Evolutionary conservation across 2,797 vertebrate genomes (phyloP).

Genomic region (Triplophysa yarkandensis): DNA sequence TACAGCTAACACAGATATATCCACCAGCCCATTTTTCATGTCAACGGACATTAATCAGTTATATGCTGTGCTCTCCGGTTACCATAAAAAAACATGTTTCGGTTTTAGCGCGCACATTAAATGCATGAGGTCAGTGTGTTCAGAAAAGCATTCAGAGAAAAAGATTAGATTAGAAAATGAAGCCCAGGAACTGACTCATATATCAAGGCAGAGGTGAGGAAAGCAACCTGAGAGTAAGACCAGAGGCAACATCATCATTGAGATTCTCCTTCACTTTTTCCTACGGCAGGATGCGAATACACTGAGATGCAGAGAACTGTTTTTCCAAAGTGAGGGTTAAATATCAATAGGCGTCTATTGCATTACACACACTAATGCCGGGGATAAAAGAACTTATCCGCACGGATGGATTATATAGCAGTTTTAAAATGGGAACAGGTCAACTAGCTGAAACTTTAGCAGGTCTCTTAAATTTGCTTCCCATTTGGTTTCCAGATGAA

Average conservation of each 20-base stretch:
- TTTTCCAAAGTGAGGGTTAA: constrained; percentile 31
- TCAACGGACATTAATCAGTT: constrained; percentile 7
- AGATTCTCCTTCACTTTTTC: neutral
- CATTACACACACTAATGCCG: constrained; percentile 18
- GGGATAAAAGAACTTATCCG: neutral
- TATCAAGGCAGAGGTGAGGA: neutral
- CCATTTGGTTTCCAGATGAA: too few relatives aligned
- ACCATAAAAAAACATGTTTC: constrained; percentile 28
- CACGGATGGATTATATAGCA: constrained; percentile 7
- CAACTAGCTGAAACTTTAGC: too few relatives aligned
- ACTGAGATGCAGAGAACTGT: constrained; percentile 24
- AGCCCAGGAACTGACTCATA: constrained; percentile 6
- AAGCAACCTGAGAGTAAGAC: constrained; percentile 16
- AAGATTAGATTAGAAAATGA: constrained; percentile 17
- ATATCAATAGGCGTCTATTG: constrained; percentile 19
- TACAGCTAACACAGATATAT: constrained; percentile 8
- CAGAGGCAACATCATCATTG: neutral
- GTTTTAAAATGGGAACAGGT: too few relatives aligned
- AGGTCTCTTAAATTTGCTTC: too few relatives aligned
- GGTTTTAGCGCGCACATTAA: constrained; percentile 12
- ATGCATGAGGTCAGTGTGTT: constrained; percentile 18
- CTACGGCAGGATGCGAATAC: neutral
- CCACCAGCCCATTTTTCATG: neutral
- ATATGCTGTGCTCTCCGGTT: neutral
- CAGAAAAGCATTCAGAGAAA: constrained; percentile 9